Base-by-base conservation (phyloP, 2,797 vertebrate species). In the Xyrichtys novacula region DNA sequence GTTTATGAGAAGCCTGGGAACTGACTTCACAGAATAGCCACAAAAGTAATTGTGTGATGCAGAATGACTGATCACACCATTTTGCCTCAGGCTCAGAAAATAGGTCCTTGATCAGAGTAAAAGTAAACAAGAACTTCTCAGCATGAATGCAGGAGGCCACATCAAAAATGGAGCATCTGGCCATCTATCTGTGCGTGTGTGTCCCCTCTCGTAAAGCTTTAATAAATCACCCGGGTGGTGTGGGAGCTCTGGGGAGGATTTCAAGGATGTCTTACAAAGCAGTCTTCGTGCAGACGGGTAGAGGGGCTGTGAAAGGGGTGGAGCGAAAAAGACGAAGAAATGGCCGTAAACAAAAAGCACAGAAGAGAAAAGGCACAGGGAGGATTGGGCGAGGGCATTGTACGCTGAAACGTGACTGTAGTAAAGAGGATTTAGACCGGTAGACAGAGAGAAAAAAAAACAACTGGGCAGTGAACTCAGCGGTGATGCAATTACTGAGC, bases 201-300 rank as follows among this genome's bases (percentile, higher is more conserved):
- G 83, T 85, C 87, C 57, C 32, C 56, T 44, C 50, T 71, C 1
- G 42, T 78, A 64, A 73, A 70, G 71, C 53, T 78, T 83, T 75
- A 75, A 90, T 91, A 90, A 85, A 89, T 92, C 91, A 89, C 55
- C 20, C 8, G 39, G 47, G 43, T 22, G 47, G 23, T 60, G 64
- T 68, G 59, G 62, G 43, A 76, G 69, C 40, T 7, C 73, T 77
- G 58, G 10, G 6, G 36, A 4, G 26, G 65, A 73, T 74, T 34
- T 38, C n/a, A 16, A 82, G 74, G 71, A 87, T 49, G 69, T 65
- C 83, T 89, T 86, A 86, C 86, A 86, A 92, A 88, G 87, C 87
- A 82, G 81, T 75, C 74, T 85, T 73, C 58, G 52, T 80, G 71
- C 17, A 14, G 36, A 62, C 58, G 60, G 70, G 65, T 23, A 46